Base-by-base conservation (phyloP, 1,140 invertebrate species). In the Cylas formicarius region DNA sequence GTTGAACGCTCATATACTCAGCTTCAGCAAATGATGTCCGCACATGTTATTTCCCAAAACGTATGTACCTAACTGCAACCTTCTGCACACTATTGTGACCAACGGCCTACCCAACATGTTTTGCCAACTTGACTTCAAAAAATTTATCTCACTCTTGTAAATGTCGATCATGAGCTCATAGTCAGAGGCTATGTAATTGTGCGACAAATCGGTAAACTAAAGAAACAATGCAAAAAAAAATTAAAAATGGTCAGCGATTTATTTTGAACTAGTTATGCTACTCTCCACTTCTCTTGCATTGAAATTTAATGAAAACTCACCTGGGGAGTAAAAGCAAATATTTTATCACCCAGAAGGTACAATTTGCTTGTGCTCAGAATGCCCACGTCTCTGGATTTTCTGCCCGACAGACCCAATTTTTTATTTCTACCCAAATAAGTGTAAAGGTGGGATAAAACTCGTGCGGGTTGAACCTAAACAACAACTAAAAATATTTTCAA, bases 241-340 rank as follows among this genome's bases (percentile, higher is more conserved):
- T n/a, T n/a, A n/a, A n/a, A n/a, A n/a, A n/a, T n/a, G n/a, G n/a
- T n/a, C n/a, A n/a, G n/a, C n/a, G n/a, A n/a, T n/a, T n/a, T n/a
- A n/a, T n/a, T n/a, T n/a, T n/a, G n/a, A n/a, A n/a, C n/a, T n/a
- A n/a, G n/a, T n/a, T n/a, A n/a, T n/a, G n/a, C n/a, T n/a, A n/a
- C n/a, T n/a, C n/a, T n/a, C n/a, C n/a, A n/a, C n/a, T n/a, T n/a
- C n/a, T n/a, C n/a, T n/a, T n/a, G n/a, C n/a, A n/a, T n/a, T n/a
- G n/a, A n/a, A 40, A 39, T 18, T 33, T 23, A 48, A 49, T 36
- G 55, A 33, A 48, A 17, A 55, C 62, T 72, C 76, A 97, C 94
- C 84, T 98, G 93, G 26, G 96, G 96, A 7, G 93, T 97, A 66
- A 99, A 99, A 2, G 93, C 94, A 69, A 97, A 94, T 55, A 97